Evolutionary conservation across 2,888 invertebrate species (phyloP), one percentile per base, ranked within the genome.

Genomic region (Melinaea marsaeus): DNA sequence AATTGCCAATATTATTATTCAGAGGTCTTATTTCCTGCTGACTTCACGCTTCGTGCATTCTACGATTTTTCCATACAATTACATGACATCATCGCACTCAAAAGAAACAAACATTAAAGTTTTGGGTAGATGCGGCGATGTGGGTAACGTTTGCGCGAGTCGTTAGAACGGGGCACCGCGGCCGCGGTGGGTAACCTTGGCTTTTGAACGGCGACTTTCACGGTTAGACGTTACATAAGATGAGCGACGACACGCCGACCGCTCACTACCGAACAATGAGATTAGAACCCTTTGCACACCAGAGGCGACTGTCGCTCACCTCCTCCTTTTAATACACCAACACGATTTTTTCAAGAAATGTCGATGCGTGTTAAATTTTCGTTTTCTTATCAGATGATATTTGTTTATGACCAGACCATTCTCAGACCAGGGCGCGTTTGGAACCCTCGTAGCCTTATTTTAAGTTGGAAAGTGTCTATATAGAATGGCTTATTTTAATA

Each of bases 121-220:
- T 22, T 73, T 73, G 71, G 76, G 77, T 74, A 79, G 80, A 81
- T 79, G 79, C 79, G 77, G 77, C 79, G 79, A 78, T 84, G 81
- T 84, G 56, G 63, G 55, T 62, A 84, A 79, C 82, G 81, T 85
- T 87, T 82, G 88, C 88, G 84, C 87, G 82, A 83, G 84, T 79
- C 77, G 72, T 72, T 74, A 75, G 78, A 78, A 69, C 80, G 77
- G 79, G 79, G 76, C 80, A 78, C 82, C 86, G 86, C 83, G 87
- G 89, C 84, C 87, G 78, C 77, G 82, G 76, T 88, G 88, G 82
- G 76, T 88, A 88, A 90, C 90, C 90, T 90, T 90, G 90, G 90
- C 88, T 89, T 89, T 90, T 89, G 88, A 89, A 85, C 85, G 86
- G 85, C 81, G 85, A 90, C 90, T 90, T 90, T 90, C 90, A 90